A percentile compares a stretch with the other conserved stretches of the same genome.
Conservation (phyloP, 2,888 invertebrate genomes). For the Steinernema carpocapsae region DNA sequence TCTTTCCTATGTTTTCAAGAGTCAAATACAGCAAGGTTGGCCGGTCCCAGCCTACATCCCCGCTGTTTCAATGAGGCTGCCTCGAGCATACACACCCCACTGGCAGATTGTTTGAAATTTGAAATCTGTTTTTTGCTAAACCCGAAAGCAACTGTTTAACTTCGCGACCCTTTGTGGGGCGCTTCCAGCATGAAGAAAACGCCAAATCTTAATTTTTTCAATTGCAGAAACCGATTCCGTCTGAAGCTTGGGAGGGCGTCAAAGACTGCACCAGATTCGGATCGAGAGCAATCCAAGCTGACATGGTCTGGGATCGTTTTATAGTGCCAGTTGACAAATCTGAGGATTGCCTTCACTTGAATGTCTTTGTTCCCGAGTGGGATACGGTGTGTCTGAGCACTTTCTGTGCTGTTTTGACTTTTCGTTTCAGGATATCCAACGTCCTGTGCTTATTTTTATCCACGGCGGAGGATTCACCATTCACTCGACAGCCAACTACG, state of each 20-base stretch:
- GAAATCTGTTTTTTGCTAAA: too few species aligned
- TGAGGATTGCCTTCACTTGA: constrained; percentile 63
- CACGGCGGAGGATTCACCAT: constrained; percentile 55
- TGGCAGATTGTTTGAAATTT: too few species aligned
- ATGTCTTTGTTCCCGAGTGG: constrained; percentile 61
- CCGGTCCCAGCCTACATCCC: too few species aligned
- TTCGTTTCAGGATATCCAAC: constrained; percentile 41
- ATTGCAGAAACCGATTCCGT: constrained; percentile 53
- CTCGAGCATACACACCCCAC: too few species aligned
- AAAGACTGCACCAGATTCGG: constrained; percentile 49
- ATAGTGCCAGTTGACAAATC: constrained; percentile 55
- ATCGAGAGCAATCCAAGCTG: constrained; percentile 56
- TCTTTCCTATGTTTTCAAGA: too few species aligned
- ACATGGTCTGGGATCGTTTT: constrained; percentile 53
- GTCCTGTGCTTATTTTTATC: constrained; percentile 52
- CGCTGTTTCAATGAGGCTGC: too few species aligned
- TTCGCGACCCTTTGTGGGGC: too few species aligned
- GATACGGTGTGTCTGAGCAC: constrained; percentile 34
- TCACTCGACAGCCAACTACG: constrained; percentile 55
- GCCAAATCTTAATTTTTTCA: neutral
- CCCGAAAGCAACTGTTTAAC: too few species aligned
- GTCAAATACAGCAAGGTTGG: too few species aligned
- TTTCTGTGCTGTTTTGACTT: neutral
- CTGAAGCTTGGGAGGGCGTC: constrained; percentile 56
- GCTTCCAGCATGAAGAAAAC: too few species aligned